Evolutionary conservation across 2,113 vertebrate species (phyloP).

Genomic region (Bos taurus): ARS-UCD2.0 NC_037336.1:60362501-60363000

Average conservation of each 20-base stretch:
- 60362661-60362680: conserved; percentile 4
- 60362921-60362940: background rate
- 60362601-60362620: background rate
- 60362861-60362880: conserved; percentile 1
- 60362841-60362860: background rate
- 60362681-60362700: background rate
- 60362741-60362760: background rate
- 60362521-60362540: background rate
- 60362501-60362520: background rate
- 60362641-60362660: background rate
- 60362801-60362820: background rate
- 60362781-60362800: conserved; percentile 13
- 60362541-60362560: background rate
- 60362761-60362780: background rate
- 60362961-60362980: background rate
- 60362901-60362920: background rate
- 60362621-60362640: background rate
- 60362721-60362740: background rate
- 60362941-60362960: background rate
- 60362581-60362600: background rate
- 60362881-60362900: background rate
- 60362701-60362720: conserved; percentile 36
- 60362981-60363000: background rate
- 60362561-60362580: conserved; percentile 6
- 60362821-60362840: conserved; percentile 25